Conservation (phyloP, 2,113 vertebrate species). For the Pachycephala philippinensis region DNA sequence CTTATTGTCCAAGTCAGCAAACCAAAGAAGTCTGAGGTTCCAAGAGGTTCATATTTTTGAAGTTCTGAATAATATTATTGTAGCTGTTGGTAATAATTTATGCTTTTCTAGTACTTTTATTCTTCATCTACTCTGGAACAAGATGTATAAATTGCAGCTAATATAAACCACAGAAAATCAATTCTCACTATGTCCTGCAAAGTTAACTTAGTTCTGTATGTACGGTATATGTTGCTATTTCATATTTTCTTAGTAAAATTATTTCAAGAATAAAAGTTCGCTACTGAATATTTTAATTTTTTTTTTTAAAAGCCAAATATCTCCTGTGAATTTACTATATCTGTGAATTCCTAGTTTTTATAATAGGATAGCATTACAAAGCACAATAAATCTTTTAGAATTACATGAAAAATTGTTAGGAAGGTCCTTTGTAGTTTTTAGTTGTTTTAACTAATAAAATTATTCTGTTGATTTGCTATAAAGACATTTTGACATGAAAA, state of each 20-base stretch:
- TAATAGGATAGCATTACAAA: neutral
- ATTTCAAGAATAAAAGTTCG: neutral
- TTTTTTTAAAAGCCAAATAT: accelerated
- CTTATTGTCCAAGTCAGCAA: neutral
- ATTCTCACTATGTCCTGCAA: neutral
- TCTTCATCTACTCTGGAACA: neutral
- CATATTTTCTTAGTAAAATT: neutral
- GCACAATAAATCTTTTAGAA: neutral
- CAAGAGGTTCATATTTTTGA: neutral
- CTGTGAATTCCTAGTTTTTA: neutral
- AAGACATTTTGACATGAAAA: neutral
- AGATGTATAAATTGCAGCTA: neutral
- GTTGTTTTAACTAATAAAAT: neutral
- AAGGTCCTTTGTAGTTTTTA: neutral
- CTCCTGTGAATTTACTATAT: neutral
- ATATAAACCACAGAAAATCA: neutral
- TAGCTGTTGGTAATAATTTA: neutral
- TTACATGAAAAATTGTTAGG: neutral
- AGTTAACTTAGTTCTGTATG: neutral
- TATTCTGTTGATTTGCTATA: neutral
- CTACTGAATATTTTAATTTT: neutral
- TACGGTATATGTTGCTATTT: neutral
- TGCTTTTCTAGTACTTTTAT: neutral
- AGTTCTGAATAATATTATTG: neutral
- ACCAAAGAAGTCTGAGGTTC: neutral